Evolutionary conservation across 2,797 vertebrate genomes (phyloP).

Genomic region (Gila robusta): DNA sequence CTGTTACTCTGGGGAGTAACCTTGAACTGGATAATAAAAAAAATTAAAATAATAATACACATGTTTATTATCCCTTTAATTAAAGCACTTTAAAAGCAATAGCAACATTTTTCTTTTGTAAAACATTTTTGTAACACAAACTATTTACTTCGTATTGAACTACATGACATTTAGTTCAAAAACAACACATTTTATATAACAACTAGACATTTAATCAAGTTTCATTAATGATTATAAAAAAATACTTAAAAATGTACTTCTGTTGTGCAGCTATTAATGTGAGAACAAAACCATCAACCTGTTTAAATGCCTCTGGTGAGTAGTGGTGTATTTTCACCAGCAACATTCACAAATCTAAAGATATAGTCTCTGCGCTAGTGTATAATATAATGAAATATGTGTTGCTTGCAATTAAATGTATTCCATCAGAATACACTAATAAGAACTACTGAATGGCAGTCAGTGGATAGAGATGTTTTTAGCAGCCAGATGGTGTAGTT

Average conservation of each 20-base stretch:
- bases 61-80: neutral
- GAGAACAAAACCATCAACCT: neutral
- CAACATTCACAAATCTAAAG: neutral
- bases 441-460: neutral
- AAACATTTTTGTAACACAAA: neutral
- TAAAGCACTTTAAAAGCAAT: conserved; percentile 6
- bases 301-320: conserved; percentile 2
- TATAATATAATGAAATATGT: neutral
- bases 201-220: conserved; percentile 13
- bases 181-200: conserved; percentile 9
- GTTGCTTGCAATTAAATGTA: neutral
- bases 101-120: conserved; percentile 9
- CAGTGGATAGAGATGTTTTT: neutral
- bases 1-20: conserved; percentile 11
- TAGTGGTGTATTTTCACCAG: conserved; percentile 24
- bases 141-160: conserved; percentile 4
- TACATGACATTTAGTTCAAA: conserved; percentile 15
- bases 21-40: neutral
- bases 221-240: neutral
- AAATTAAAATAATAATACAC: neutral
- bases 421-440: neutral
- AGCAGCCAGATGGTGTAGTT: conserved; percentile 23
- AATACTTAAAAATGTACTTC: conserved; percentile 4
- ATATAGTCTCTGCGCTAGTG: neutral
- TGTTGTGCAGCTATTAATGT: conserved; percentile 23